phyloP scores from a whole-genome alignment of 1,140 invertebrate species.

The Acromyrmex charruanus region DNA sequence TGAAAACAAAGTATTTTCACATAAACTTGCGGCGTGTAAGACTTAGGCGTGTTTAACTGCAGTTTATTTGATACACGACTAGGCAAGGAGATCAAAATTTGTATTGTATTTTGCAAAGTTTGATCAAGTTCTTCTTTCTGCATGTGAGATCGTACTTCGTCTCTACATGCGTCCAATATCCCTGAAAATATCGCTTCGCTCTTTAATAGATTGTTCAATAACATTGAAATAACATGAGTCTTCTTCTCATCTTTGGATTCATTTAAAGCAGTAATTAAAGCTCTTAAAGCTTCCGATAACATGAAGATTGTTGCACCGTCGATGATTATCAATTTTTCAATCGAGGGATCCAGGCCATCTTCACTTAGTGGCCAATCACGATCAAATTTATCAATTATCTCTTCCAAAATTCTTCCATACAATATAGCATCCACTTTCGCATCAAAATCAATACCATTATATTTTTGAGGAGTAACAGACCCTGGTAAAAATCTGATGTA shows the following conservation, averaged over 20 bases:
- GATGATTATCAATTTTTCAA: slow-evolving; percentile 85
- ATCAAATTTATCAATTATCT: slow-evolving; percentile 85
- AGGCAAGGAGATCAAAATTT: slow-evolving; percentile 89
- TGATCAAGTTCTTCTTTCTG: slow-evolving; percentile 75
- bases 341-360: slow-evolving; percentile 80
- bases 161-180: slow-evolving; percentile 82
- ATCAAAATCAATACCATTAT: slow-evolving; percentile 84
- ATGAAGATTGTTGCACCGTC: slow-evolving; percentile 86
- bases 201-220: slow-evolving; percentile 87
- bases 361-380: slow-evolving; percentile 85
- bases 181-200: slow-evolving; percentile 88
- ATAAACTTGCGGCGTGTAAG: slow-evolving; percentile 88
- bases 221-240: slow-evolving; percentile 79
- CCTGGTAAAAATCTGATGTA: slow-evolving; percentile 87
- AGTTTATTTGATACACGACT: slow-evolving; percentile 90
- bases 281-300: slow-evolving; percentile 86
- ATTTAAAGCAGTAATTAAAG: slow-evolving; percentile 86
- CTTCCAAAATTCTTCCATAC: slow-evolving; percentile 85
- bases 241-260: slow-evolving; percentile 77
- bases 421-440: slow-evolving; percentile 81
- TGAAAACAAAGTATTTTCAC: slow-evolving; percentile 88
- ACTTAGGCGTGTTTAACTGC: slow-evolving; percentile 86
- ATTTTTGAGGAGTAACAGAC: slow-evolving; percentile 88
- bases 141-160: slow-evolving; percentile 56
- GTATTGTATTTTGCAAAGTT: slow-evolving; percentile 87